Conservation (phyloP, 2,888 invertebrate species). For the Lepidocyrtinus sp. region DNA sequence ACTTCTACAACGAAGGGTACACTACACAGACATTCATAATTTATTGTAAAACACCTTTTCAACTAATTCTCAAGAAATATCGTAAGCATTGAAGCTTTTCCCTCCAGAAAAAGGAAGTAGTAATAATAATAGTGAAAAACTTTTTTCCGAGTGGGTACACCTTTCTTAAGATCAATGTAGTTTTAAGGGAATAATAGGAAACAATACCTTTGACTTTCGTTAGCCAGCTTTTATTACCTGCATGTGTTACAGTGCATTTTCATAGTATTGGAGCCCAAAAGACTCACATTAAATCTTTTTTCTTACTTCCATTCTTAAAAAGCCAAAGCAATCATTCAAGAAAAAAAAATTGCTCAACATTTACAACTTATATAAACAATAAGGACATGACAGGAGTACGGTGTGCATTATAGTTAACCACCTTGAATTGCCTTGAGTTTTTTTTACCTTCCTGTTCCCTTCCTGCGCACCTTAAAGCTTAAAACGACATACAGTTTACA, state of each 20-base stretch:
- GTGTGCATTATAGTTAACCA: background rate
- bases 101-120: constrained; percentile 55
- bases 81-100: constrained; percentile 33
- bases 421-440: constrained; percentile 59
- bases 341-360: constrained; percentile 7
- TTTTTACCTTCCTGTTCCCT: constrained; percentile 57
- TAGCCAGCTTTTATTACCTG: constrained; percentile 11
- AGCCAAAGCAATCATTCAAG: constrained; percentile 13
- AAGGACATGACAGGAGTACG: background rate
- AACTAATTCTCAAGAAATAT: too few relatives aligned
- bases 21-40: constrained; percentile 23
- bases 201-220: constrained; percentile 36
- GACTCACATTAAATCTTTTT: background rate
- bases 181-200: constrained; percentile 37
- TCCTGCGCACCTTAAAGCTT: background rate
- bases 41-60: background rate
- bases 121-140: constrained; percentile 46
- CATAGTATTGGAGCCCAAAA: background rate
- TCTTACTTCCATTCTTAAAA: constrained; percentile 3
- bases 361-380: background rate
- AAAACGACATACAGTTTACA: constrained; percentile 6
- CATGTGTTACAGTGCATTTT: too few relatives aligned
- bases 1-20: constrained; percentile 11
- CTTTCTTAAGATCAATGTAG: constrained; percentile 33
- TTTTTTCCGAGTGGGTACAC: constrained; percentile 32